Base-by-base conservation (phyloP, 2,113 vertebrate genomes). In the Capreolus pygargus region DNA sequence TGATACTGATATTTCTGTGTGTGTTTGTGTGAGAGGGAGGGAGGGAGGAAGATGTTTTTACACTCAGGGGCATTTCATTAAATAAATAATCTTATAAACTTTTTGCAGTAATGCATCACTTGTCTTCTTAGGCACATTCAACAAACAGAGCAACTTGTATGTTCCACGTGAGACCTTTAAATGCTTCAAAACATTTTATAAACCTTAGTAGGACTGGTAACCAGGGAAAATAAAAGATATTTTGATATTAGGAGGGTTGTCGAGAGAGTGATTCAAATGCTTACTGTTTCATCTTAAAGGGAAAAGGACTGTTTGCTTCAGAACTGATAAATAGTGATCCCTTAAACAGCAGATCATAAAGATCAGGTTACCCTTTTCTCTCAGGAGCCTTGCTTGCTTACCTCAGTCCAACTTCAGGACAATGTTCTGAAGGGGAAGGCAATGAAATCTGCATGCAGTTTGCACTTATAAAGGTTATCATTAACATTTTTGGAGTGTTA, bases 241-340 rank as follows among this genome's bases (percentile, higher is more conserved):
- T 89, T 94, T 95, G 28, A 36, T 88, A 79, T 52, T 61, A 76
- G 64, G 7, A 93, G 36, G 61, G 27, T 43, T 93, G 30, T 97
- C 89, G 92, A 78, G 84, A 89, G 84, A 90, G n/a, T 61, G 27
- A 84, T 85, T 97, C 54, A 43, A 84, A 33, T 96, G 25, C 95
- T 97, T 96, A 92, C 30, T 47, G 36, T 45, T 93, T 92, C 50
- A 87, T 97, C 57, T 98, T 86, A 94, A 82, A 97, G 23, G 50
- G 36, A 74, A 86, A 83, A 95, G 47, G 57, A 93, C 52, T 47
- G 7, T 11, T 23, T 95, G 39, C 36, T 70, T 89, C 50, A 83
- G 39, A 91, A 57, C 27, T 57, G 84, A 92, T 92, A 85, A 92
- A 88, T 47, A 89, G 86, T 83, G 55, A 16, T 55, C 47, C 39